Conservation (phyloP, 2,888 invertebrate species). For the Loripinus fragilis region DNA sequence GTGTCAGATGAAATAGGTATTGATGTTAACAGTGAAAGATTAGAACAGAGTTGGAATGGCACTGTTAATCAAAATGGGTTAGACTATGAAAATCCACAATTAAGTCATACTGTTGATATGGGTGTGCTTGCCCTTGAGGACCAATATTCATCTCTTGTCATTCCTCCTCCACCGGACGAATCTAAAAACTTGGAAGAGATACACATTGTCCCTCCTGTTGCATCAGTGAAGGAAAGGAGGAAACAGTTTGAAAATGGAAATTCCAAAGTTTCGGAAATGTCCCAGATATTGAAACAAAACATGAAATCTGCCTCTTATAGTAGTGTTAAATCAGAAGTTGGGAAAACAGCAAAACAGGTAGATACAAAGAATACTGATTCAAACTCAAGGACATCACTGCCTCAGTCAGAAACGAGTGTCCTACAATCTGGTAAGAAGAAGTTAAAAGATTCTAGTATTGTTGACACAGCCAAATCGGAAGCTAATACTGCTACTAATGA, state of each 20-base stretch:
- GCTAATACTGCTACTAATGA: background rate
- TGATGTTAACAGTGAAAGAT: constrained; percentile 16
- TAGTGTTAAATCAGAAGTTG: background rate
- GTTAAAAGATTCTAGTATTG: constrained; percentile 1
- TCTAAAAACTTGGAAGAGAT: constrained; percentile 65
- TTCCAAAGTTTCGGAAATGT: constrained; percentile 6
- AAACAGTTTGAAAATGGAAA: constrained; percentile 49
- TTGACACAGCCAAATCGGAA: background rate
- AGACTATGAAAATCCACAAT: constrained; percentile 41
- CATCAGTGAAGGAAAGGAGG: constrained; percentile 56
- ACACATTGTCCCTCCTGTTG: constrained; percentile 73
- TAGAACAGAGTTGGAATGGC: constrained; percentile 51
- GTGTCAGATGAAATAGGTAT: background rate
- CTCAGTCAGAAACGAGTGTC: background rate
- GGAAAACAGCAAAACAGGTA: background rate
- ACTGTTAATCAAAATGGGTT: constrained; percentile 37
- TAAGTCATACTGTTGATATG: constrained; percentile 54
- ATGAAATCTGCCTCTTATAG: background rate
- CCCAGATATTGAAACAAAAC: constrained; percentile 2
- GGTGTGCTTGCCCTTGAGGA: constrained; percentile 63
- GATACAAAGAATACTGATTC: background rate
- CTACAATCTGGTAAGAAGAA: background rate
- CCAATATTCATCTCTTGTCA: constrained; percentile 73
- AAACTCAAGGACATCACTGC: background rate
- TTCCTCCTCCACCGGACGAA: constrained; percentile 76